Base-by-base conservation (phyloP, 2,113 vertebrate genomes). In the Eupsittula cactorum region DNA sequence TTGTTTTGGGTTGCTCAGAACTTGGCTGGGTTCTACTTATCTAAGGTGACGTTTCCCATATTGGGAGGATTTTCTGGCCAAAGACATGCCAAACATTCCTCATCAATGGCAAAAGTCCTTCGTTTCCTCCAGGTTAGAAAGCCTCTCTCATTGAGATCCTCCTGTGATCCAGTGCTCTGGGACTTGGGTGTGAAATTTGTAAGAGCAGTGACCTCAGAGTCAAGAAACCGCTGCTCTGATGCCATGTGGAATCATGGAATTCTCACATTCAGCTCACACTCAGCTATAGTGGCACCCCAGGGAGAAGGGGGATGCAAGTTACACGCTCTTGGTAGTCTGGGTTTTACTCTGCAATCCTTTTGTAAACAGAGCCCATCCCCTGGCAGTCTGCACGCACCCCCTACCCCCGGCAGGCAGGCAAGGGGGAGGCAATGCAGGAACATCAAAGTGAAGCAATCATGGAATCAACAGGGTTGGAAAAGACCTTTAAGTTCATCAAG, bases 281-380 rank as follows among this genome's bases (percentile, higher is more conserved):
- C 29, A 29, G 62, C 67, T 1, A 0, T 7, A n/a, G 5, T 0
- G 0, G 27, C 41, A 53, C 19, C 47, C 37, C 5, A 0, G 0
- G 52, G 53, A 42, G 92, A 13, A 18, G 44, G 6, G 17, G 28
- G 44, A 13, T 23, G 35, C 64, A 70, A 41, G 37, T 0, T 65
- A 13, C 21, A 19, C 2, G 17, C 50, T 41, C n/a, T 7, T 24
- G 63, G 35, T 13, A 76, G 33, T 4, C 35, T 14, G 18, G 14
- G 42, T 53, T 88, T 85, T 23, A 46, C 41, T 24, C 59, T 52
- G 52, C 39, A 68, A 29, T 7, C 28, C 44, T 33, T 19, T 25
- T 1, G 7, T 13, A 25, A 78, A 49, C 23, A 46, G 18, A 16
- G 10, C 28, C 70, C 47, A 29, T 7, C 3, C 39, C 62, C 39